These are phyloP conservation scores for Diplolepis rosae DNA, from an alignment of 2,888 invertebrate species.

Conservation along the genomic window DNA sequence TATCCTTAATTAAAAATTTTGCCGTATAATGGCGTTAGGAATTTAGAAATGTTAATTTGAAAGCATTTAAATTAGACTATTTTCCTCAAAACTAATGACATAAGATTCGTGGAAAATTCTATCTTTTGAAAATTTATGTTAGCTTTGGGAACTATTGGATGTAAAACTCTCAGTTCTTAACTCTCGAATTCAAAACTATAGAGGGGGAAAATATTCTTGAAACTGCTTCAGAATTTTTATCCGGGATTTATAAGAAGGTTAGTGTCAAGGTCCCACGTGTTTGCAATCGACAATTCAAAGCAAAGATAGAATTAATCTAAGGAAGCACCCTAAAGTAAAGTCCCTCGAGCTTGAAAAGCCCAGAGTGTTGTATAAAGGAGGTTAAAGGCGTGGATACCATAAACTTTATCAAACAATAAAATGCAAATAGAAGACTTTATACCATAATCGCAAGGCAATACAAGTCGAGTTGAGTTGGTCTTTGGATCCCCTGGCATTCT, in stretches of 20 bases:
- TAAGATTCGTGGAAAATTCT: no score
- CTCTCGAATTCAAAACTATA: no score
- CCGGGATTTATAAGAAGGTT: neutral
- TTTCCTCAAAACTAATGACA: no score
- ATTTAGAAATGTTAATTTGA: no score
- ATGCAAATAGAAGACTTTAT: conserved; percentile 65
- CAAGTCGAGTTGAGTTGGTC: conserved; percentile 40
- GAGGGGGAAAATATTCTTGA: no score
- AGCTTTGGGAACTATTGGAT: no score
- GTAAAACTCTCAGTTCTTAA: no score
- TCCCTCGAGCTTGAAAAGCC: conserved; percentile 5
- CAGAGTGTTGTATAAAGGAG: neutral
- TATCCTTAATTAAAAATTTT: no score
- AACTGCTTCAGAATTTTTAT: neutral
- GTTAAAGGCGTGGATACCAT: conserved; percentile 51
- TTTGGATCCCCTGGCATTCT: conserved; percentile 38
- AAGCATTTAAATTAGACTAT: no score
- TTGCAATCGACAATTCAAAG: neutral
- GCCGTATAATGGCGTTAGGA: no score
- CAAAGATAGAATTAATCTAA: conserved; percentile 1
- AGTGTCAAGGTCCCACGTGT: conserved; percentile 1
- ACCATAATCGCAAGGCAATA: conserved; percentile 38
- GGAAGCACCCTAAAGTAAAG: neutral
- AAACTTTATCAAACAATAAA: conserved; percentile 70
- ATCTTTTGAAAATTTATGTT: no score